Evolutionary conservation across 2,797 vertebrate species (phyloP), one percentile per base, ranked within the genome.

Genomic region (Lepus oiostolus): DNA sequence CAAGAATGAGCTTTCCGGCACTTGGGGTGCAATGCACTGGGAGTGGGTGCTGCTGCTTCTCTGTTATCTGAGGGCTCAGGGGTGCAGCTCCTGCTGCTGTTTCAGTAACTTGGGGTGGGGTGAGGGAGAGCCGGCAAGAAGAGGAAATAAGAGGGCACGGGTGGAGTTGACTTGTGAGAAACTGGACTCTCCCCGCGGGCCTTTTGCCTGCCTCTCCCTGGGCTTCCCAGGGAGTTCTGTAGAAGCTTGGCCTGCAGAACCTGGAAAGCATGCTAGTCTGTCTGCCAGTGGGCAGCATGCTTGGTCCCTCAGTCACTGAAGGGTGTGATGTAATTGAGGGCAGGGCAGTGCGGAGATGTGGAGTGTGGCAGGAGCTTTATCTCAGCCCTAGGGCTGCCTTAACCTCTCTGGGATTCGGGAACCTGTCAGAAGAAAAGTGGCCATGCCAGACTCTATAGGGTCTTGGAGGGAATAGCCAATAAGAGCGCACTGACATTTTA

Each of bases 191-290:
- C 60, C 71, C 7, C 0, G 26, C 0, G n/a, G 4, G 63, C 42
- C 58, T 0, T 28, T 30, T 26, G 42, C 35, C 32, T 13, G 24
- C 38, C 35, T 28, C 16, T 24, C 3, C 42, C 47, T 2, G 17
- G 19, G 4, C 42, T 58, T 50, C 58, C 42, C 14, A 0, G 14
- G 30, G 67, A 16, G 7, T 50, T 72, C 62, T 0, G 35, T 3
- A n/a, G 79, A 16, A 16, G 32, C 50, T 54, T 16, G 35, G 85
- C 12, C 35, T n/a, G 3, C 4, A 32, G 90, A 32, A n/a, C 30
- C 2, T 1, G n/a, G 52, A 54, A 19, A 3, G 58, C 2, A 0
- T 7, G 50, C 30, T 8, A 0, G 19, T 11, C 30, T 47, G 16
- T 19, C 26, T 63, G 5, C 5, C 19, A 16, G 30, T 2, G 0